phyloP scores from a whole-genome alignment of 2,797 vertebrate genomes.

The Gallinago nigripennis region DNA sequence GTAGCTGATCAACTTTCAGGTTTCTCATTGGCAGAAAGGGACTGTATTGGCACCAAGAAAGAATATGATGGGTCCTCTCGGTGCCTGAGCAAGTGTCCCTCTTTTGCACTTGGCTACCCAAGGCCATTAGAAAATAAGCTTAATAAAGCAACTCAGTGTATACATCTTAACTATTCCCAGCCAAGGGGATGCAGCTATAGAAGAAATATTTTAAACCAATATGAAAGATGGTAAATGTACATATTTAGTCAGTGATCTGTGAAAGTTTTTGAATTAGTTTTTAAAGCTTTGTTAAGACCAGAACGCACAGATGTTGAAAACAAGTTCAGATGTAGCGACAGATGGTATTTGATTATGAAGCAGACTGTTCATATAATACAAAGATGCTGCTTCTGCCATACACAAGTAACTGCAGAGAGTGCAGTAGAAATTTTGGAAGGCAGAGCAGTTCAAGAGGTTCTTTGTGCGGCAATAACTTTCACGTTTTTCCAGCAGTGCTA shows the following conservation, averaged over 20 bases:
- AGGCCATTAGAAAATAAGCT: constrained; percentile 86
- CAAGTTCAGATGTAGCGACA: constrained; percentile 99
- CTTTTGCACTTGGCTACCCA: constrained; percentile 87
- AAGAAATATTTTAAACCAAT: constrained; percentile 83
- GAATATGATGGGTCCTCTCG: constrained; percentile 82
- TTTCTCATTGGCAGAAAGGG: constrained; percentile 88
- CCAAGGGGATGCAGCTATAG: constrained; percentile 84
- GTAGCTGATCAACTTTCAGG: constrained; percentile 87
- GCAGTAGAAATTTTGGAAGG: constrained; percentile 84
- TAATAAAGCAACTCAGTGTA: constrained; percentile 78
- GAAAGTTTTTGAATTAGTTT: constrained; percentile 97
- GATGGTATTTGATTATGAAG: constrained; percentile 99
- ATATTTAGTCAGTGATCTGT: constrained; percentile 91
- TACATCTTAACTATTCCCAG: constrained; percentile 75
- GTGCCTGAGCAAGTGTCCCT: constrained; percentile 82
- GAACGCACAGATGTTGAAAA: constrained; percentile 95
- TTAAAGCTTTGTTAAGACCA: constrained; percentile 99
- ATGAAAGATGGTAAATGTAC: constrained; percentile 86
- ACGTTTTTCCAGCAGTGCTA: constrained; percentile 79
- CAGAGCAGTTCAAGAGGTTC: constrained; percentile 82
- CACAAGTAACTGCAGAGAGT: constrained; percentile 92
- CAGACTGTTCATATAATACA: constrained; percentile 99
- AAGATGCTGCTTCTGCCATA: constrained; percentile 98
- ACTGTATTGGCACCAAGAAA: constrained; percentile 84
- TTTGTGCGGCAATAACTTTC: constrained; percentile 83